Evolutionary conservation across 2,797 vertebrate genomes (phyloP).

Genomic region (Microctenopoma steveboyesi): DNA sequence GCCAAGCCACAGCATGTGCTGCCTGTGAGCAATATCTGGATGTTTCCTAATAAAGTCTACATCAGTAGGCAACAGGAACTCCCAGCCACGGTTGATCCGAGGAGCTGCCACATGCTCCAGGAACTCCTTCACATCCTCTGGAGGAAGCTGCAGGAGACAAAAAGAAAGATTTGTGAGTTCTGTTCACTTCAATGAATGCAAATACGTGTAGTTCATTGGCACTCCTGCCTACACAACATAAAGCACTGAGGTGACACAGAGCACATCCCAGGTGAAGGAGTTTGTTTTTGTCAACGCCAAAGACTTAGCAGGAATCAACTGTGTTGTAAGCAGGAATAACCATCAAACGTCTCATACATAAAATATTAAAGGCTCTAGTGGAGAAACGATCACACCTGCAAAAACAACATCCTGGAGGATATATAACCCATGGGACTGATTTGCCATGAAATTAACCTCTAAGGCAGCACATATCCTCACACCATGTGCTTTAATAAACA

Average conservation of each 20-base stretch:
- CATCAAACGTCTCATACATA: background rate
- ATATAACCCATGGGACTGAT: constrained; percentile 3
- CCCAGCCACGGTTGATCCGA: constrained; percentile 95
- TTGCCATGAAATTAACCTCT: constrained; percentile 6
- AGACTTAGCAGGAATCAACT: background rate
- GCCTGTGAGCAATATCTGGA: constrained; percentile 94
- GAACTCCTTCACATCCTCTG: constrained; percentile 98
- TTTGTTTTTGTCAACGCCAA: background rate
- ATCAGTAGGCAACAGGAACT: constrained; percentile 93
- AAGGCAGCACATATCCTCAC: background rate
- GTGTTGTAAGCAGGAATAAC: background rate
- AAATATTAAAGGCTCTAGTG: background rate
- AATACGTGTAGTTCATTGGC: constrained; percentile 3
- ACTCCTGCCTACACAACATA: background rate
- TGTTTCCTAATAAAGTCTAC: constrained; percentile 94
- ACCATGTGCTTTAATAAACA: background rate
- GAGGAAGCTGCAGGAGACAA: constrained; percentile 86
- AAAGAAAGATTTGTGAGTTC: constrained; percentile 11
- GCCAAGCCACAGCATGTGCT: constrained; percentile 97
- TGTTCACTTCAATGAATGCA: background rate
- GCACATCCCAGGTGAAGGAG: background rate
- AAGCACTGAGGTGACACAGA: background rate
- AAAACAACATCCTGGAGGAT: background rate
- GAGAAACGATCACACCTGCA: background rate
- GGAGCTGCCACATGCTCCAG: constrained; percentile 94